Percentiles rank a stretch among this genome's conserved stretches.
phyloP scores from a whole-genome alignment of 2,113 vertebrate genomes.

The Formicarius rufipectus region DNA sequence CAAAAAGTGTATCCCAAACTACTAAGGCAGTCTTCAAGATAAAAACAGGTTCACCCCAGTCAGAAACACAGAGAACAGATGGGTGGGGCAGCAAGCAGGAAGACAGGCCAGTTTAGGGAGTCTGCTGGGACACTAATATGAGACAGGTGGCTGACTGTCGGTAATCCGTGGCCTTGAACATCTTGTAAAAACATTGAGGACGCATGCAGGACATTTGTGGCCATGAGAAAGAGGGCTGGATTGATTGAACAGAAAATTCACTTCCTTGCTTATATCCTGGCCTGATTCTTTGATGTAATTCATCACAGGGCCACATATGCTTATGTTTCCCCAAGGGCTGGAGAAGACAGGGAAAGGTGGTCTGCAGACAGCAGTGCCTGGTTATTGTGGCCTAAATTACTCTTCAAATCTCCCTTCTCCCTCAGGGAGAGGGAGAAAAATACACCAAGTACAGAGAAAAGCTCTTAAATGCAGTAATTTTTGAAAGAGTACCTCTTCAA shows the following conservation, averaged over 20 bases:
- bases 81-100: not conserved
- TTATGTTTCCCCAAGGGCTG: not conserved
- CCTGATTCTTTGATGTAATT: not conserved
- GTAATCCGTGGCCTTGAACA: not conserved
- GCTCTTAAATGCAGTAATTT: not conserved
- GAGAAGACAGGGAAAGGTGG: not conserved
- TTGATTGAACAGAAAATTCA: not conserved
- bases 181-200: not conserved
- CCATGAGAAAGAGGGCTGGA: not conserved
- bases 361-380: not conserved
- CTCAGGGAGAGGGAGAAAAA: not conserved
- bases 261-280: not conserved
- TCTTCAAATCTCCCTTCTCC: not conserved
- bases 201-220: fast-evolving
- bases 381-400: not conserved
- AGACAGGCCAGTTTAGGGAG: not conserved
- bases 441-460: not conserved
- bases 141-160: not conserved
- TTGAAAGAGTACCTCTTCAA: not conserved
- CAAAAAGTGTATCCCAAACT: fast-evolving
- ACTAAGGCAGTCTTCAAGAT: fast-evolving
- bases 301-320: not conserved
- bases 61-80: not conserved
- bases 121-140: fast-evolving
- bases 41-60: fast-evolving